Evolutionary conservation across 2,797 vertebrate genomes (phyloP).

Genomic region (Pelodytes ibericus): DNA sequence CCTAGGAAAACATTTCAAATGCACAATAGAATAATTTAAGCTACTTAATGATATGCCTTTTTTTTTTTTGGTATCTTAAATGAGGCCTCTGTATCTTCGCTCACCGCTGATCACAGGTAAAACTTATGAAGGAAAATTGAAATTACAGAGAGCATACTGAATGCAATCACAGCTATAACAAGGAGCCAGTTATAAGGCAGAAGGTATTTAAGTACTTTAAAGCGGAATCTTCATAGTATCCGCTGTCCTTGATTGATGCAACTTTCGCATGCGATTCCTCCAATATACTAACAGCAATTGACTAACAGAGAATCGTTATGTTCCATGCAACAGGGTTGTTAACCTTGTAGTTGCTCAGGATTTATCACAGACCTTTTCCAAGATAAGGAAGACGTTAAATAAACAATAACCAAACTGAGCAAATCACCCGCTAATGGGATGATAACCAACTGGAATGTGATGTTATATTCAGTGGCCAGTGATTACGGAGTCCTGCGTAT

Average conservation of each 20-base stretch:
- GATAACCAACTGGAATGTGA: too few relatives aligned
- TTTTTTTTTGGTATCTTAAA: slow-evolving; percentile 54
- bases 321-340: not conserved
- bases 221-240: slow-evolving; percentile 54
- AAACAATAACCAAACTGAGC: too few relatives aligned
- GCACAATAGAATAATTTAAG: slow-evolving; percentile 56
- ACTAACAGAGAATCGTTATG: slow-evolving; percentile 21
- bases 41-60: slow-evolving; percentile 55
- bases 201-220: slow-evolving; percentile 56
- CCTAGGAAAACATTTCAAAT: slow-evolving; percentile 38
- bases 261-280: slow-evolving; percentile 33
- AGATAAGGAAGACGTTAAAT: not conserved
- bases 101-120: slow-evolving; percentile 57
- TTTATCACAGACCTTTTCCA: not conserved
- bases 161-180: slow-evolving; percentile 56
- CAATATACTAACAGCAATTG: slow-evolving; percentile 19
- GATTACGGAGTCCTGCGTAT: too few relatives aligned
- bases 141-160: slow-evolving; percentile 57
- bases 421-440: too few relatives aligned
- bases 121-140: slow-evolving; percentile 58
- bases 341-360: slow-evolving; percentile 1
- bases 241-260: slow-evolving; percentile 49
- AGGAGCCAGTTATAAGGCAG: slow-evolving; percentile 52
- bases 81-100: slow-evolving; percentile 54
- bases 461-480: too few relatives aligned